These are phyloP conservation scores for Pangasius krempfi DNA, from an alignment of 2,797 vertebrate species.

Conservation along the genomic window DNA sequence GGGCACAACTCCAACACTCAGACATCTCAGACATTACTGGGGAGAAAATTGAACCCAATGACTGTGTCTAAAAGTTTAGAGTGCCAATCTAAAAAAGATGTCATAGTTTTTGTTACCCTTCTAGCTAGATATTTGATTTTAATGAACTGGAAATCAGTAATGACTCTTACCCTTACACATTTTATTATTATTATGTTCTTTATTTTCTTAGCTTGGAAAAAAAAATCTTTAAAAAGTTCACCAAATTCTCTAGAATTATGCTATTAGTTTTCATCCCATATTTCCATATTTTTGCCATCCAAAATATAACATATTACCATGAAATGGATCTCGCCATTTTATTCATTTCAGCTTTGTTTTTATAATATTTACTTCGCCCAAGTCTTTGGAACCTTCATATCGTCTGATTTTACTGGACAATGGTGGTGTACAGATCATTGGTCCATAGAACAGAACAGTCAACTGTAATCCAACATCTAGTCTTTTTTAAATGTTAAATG, in stretches of 20 bases:
- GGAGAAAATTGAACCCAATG: neutral
- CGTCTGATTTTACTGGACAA: neutral
- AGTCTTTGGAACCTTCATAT: neutral
- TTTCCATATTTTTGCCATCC: neutral
- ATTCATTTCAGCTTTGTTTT: neutral
- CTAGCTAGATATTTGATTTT: neutral
- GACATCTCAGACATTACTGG: neutral
- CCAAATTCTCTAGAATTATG: neutral
- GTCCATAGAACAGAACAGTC: neutral
- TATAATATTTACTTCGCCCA: neutral
- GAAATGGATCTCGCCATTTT: neutral
- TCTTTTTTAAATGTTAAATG: neutral
- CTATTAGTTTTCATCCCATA: neutral
- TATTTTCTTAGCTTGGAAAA: neutral
- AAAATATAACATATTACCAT: neutral
- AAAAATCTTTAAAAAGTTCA: neutral
- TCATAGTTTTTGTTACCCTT: neutral
- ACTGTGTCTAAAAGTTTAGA: neutral
- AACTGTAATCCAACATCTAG: neutral
- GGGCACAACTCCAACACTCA: neutral
- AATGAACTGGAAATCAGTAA: neutral
- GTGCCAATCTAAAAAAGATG: conserved; percentile 1
- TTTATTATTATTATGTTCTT: neutral
- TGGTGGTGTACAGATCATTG: neutral
- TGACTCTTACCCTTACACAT: neutral